A percentile compares a stretch with the other conserved stretches of the same genome.
Evolutionary conservation across 2,888 invertebrate genomes (phyloP).

Genomic region (Chrysolina americana): DNA sequence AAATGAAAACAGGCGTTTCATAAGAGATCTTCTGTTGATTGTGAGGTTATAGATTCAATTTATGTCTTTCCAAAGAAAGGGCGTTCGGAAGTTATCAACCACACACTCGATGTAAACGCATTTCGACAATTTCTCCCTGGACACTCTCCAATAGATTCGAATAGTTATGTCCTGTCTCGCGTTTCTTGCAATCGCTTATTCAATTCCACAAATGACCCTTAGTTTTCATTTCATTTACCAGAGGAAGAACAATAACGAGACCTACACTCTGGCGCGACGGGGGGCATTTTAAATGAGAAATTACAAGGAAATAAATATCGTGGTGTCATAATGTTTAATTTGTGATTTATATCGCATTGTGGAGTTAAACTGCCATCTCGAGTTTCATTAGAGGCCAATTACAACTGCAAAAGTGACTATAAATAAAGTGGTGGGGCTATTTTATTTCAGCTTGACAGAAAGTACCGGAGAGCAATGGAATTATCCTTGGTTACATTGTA

Average conservation of each 20-base stretch:
- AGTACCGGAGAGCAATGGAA: neutral
- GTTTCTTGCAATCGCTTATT: slow-evolving; percentile 27
- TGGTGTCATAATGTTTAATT: slow-evolving; percentile 50
- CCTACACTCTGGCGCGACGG: slow-evolving; percentile 43
- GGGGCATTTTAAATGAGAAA: slow-evolving; percentile 47
- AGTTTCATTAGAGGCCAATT: slow-evolving; percentile 47
- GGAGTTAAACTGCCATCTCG: slow-evolving; percentile 40
- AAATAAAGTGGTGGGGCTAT: slow-evolving; percentile 9
- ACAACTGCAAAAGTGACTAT: slow-evolving; percentile 31
- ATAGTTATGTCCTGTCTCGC: slow-evolving; percentile 6
- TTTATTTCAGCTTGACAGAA: neutral
- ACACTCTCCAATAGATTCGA: neutral
- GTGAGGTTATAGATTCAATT: no score
- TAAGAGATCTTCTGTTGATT: no score
- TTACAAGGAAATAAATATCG: slow-evolving; percentile 50
- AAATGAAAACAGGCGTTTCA: no score
- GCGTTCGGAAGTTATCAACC: no score
- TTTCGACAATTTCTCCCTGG: no score
- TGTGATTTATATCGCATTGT: slow-evolving; percentile 50
- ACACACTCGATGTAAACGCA: no score
- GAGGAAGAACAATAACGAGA: slow-evolving; percentile 36
- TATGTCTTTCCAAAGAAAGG: no score
- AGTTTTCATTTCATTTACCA: slow-evolving; percentile 14
- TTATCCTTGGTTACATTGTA: neutral
- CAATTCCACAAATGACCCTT: slow-evolving; percentile 1